phyloP scores from a whole-genome alignment of 2,113 vertebrate species.

The Noctilio leporinus region DNA sequence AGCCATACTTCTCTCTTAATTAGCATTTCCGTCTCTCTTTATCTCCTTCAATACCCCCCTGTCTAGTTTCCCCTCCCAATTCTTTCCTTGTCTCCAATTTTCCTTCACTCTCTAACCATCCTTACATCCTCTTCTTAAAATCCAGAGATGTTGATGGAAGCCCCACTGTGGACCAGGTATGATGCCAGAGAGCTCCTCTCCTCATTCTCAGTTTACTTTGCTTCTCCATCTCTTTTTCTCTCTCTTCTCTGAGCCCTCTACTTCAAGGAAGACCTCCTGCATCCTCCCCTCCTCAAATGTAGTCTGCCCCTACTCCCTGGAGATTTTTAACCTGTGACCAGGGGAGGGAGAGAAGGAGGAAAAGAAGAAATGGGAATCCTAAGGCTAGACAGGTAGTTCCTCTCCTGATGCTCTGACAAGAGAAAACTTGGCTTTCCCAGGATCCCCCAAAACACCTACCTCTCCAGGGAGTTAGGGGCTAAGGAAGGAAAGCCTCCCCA shows the following conservation, averaged over 20 bases:
- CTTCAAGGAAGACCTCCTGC: not conserved
- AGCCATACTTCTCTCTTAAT: not conserved
- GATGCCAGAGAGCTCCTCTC: not conserved
- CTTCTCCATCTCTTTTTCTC: not conserved
- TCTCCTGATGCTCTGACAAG: not conserved
- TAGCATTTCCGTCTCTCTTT: conserved; percentile 1
- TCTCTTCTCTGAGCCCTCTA: not conserved
- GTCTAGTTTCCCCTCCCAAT: not conserved
- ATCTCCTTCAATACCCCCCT: not conserved
- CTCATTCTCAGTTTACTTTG: not conserved
- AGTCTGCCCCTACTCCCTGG: not conserved
- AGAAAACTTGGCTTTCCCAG: not conserved
- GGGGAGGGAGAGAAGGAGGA: not conserved
- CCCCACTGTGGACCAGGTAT: not conserved
- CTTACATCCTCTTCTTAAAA: not conserved
- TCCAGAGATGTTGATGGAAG: not conserved
- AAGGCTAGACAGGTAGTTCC: not conserved
- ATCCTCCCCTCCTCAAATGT: not conserved
- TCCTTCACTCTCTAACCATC: not conserved
- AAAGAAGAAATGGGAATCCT: not conserved
- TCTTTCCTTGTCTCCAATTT: not conserved
- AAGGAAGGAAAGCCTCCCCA: not conserved
- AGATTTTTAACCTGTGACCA: not conserved
- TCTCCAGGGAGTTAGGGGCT: not conserved
- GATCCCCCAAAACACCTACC: not conserved